Base-by-base conservation (phyloP, 2,888 invertebrate species). In the Callinectes sapidus region DNA sequence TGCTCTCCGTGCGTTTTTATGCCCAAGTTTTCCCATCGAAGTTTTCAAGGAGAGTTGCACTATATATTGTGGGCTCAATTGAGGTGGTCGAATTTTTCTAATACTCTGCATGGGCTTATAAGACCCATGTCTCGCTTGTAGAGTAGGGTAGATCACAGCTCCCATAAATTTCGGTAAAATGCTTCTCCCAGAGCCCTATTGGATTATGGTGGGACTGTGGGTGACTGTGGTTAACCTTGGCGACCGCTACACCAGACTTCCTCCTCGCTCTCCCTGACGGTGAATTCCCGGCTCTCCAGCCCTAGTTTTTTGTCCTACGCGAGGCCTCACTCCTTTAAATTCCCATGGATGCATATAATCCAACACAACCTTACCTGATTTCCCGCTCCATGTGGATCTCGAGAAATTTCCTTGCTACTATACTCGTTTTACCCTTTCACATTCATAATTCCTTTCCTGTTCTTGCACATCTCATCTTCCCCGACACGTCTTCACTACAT, bases 201-300 rank as follows among this genome's bases (percentile, higher is more conserved):
- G 81, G 81, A 8, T 10, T 32, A 28, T 35, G 81, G 14, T 18
- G 35, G 35, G 32, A 35, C 35, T 16, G 81, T 35, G 81, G 81
- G 81, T 81, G 35, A 35, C 35, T 81, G 81, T 81, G 81, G 81
- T 81, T 81, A 81, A 35, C 81, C 81, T 81, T 81, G 35, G 16
- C 35, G 32, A 81, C 81, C 81, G 81, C 81, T 81, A 81, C 81
- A 8, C 81, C 16, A 87, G 32, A 54, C 16, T 54, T 87, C 87
- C 32, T 55, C 32, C 87, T 87, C 54, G 32, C 87, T 87, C 87
- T 87, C 87, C 55, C n/a, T 54, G 28, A 14, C 54, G 48, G 55
- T 87, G 87, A 87, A 87, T 87, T 48, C 87, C 48, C 55, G 39
- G 42, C 87, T 35, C 39, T 87, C 87, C 6, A 87, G 16, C 55